Evolutionary conservation across 2,113 vertebrate species (phyloP).

Genomic region (Sylvia atricapilla): DNA sequence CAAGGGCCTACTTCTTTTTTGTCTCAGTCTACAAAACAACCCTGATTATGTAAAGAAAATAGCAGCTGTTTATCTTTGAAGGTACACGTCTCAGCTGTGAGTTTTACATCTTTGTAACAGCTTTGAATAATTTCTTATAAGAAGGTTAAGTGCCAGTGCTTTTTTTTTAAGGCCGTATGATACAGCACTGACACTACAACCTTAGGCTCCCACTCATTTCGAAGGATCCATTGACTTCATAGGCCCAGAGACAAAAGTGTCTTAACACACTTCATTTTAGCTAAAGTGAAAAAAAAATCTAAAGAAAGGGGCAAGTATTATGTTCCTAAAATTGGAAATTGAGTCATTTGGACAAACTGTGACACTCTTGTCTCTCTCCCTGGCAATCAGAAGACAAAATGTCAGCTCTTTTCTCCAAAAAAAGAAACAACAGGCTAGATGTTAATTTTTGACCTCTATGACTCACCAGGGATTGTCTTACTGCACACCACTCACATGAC

Average conservation of each 20-base stretch:
- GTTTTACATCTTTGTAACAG: background rate
- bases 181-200: background rate
- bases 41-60: background rate
- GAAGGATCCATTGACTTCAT: background rate
- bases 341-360: background rate
- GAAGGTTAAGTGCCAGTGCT: background rate
- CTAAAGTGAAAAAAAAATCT: background rate
- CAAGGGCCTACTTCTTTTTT: background rate
- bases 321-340: background rate
- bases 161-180: background rate
- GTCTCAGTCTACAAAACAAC: background rate
- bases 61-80: background rate
- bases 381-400: background rate
- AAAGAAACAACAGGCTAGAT: background rate
- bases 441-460: background rate
- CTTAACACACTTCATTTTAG: background rate
- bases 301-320: background rate
- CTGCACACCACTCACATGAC: background rate
- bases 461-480: background rate
- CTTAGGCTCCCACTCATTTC: background rate
- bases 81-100: background rate
- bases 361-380: background rate
- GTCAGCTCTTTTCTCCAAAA: constrained; percentile 6
- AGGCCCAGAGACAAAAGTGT: background rate
- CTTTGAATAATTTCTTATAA: background rate